phyloP scores from a whole-genome alignment of 2,797 vertebrate genomes.

The Argya squamiceps region DNA sequence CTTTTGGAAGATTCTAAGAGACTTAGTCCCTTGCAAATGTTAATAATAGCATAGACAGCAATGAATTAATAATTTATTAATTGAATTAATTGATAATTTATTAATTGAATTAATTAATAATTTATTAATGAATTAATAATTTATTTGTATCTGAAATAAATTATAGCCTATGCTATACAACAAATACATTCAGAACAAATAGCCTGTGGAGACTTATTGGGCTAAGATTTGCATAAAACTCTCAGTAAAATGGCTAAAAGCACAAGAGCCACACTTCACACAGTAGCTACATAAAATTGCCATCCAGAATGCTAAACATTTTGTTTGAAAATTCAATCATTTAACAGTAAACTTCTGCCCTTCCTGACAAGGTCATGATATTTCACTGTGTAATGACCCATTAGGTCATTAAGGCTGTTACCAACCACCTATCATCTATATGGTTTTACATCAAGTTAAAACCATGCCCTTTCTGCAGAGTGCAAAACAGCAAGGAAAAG shows the following conservation, averaged over 20 bases:
- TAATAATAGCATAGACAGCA: neutral
- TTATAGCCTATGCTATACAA: neutral
- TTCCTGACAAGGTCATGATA: neutral
- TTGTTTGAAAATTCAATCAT: neutral
- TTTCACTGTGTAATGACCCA: neutral
- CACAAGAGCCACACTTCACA: neutral
- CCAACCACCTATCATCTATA: accelerated
- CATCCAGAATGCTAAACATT: neutral
- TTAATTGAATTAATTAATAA: no score
- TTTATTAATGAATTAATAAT: neutral
- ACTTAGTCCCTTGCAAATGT: neutral
- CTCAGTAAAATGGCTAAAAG: neutral
- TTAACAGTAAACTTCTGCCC: neutral
- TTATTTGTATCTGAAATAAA: neutral
- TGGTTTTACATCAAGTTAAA: neutral
- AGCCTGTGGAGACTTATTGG: neutral
- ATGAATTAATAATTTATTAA: neutral
- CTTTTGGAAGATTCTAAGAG: neutral
- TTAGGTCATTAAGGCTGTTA: neutral
- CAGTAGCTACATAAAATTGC: neutral
- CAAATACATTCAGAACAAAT: neutral
- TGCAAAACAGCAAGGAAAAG: neutral
- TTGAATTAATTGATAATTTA: no score
- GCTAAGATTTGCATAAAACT: neutral
- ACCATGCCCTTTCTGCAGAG: neutral